Percentiles rank a stretch among this genome's conserved stretches.
These are phyloP conservation scores for Vimba vimba DNA, from an alignment of 2,113 vertebrate genomes.

Conservation along the genomic window DNA sequence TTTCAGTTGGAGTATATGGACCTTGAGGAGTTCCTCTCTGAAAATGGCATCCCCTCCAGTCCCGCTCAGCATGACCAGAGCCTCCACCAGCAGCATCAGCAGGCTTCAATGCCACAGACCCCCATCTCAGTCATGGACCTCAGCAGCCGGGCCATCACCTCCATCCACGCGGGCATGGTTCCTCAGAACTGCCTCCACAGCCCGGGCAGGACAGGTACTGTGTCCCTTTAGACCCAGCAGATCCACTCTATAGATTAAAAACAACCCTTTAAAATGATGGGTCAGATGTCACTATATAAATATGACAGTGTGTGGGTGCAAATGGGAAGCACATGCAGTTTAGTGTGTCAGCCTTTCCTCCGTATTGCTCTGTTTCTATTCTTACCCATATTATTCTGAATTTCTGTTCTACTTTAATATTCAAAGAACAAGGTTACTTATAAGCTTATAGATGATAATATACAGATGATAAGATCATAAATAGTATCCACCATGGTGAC, in stretches of 20 bases:
- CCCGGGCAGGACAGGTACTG: slow-evolving; percentile 84
- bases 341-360: not conserved
- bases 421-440: not conserved
- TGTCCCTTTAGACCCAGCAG: not conserved
- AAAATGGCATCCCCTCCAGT: slow-evolving; percentile 90
- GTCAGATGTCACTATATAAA: not conserved
- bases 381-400: no score
- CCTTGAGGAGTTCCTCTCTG: slow-evolving; percentile 90
- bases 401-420: not conserved
- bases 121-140: slow-evolving; percentile 86
- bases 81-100: slow-evolving; percentile 72
- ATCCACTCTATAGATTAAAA: not conserved
- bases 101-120: slow-evolving; percentile 61
- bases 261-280: not conserved
- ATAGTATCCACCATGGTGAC: not conserved
- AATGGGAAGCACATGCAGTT: not conserved
- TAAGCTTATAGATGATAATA: not conserved
- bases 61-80: slow-evolving; percentile 82
- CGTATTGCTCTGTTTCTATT: not conserved
- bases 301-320: not conserved
- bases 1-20: slow-evolving; percentile 96
- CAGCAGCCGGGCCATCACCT: slow-evolving; percentile 82
- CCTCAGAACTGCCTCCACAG: slow-evolving; percentile 85
- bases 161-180: slow-evolving; percentile 79
- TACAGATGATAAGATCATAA: not conserved